These are phyloP conservation scores for Hexactinellida sp. DNA, from an alignment of 37 sponge, comb jelly and placozoan species.

Conservation along the genomic window DNA sequence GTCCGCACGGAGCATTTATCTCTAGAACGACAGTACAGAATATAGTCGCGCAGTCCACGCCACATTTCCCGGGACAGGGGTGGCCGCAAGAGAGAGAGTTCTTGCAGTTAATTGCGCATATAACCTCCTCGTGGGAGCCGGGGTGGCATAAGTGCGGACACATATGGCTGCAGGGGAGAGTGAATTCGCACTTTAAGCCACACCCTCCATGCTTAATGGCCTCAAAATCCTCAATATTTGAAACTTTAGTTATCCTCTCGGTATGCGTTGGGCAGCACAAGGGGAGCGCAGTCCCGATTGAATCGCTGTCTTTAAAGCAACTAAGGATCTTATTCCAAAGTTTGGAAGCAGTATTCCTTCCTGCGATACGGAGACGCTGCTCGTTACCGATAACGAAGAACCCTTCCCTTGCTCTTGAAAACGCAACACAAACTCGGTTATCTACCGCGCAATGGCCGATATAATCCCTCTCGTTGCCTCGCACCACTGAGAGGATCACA, in stretches of 20 bases:
- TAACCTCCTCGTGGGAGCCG: constrained; percentile 28
- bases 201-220: constrained; percentile 78
- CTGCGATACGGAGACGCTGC: constrained; percentile 22
- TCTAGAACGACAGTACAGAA: constrained; percentile 32
- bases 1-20: constrained; percentile 37
- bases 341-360: constrained; percentile 21
- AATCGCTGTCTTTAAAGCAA: constrained; percentile 23
- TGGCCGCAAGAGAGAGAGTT: constrained; percentile 52
- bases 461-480: constrained; percentile 42
- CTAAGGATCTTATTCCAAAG: constrained; percentile 49
- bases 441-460: constrained; percentile 65
- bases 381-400: constrained; percentile 77
- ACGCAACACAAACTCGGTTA: constrained; percentile 76
- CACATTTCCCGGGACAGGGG: constrained; percentile 43
- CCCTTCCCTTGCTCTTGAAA: constrained; percentile 72
- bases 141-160: constrained; percentile 57
- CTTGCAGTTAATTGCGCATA: constrained; percentile 34
- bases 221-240: constrained; percentile 30
- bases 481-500: constrained; percentile 60
- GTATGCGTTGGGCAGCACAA: constrained; percentile 58
- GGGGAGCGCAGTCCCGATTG: constrained; percentile 40
- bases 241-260: background rate
- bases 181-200: constrained; percentile 19
- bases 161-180: constrained; percentile 52
- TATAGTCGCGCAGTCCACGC: constrained; percentile 21